phyloP scores from a whole-genome alignment of 2,888 invertebrate genomes.

The Tanaodytes sp. region DNA sequence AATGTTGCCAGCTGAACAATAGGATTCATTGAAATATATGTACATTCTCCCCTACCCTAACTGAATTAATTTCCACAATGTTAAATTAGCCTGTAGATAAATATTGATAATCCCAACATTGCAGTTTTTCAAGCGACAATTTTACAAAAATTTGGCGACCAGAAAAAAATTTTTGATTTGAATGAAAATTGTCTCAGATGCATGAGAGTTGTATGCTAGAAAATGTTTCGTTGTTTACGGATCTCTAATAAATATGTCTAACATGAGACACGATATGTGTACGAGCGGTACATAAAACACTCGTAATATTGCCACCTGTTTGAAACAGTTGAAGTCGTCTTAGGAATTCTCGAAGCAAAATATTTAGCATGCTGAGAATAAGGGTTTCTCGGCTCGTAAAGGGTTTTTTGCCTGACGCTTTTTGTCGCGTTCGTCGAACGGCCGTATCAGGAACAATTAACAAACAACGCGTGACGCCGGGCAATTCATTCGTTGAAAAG shows the following conservation, averaged over 20 bases:
- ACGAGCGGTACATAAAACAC: neutral
- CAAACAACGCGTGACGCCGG: slow-evolving; percentile 63
- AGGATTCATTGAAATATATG: slow-evolving; percentile 18
- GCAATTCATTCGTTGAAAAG: slow-evolving; percentile 69
- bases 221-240: no score
- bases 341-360: slow-evolving; percentile 8
- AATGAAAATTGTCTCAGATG: no score
- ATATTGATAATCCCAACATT: no score
- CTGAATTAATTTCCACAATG: no score
- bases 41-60: no score
- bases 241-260: neutral
- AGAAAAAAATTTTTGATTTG: no score
- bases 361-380: neutral
- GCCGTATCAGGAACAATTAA: slow-evolving; percentile 65
- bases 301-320: slow-evolving; percentile 9
- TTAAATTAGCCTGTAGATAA: no score
- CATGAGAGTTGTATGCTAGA: no score
- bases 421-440: slow-evolving; percentile 10
- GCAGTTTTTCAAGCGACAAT: no score
- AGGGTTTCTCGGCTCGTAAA: neutral
- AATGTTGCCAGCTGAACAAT: slow-evolving; percentile 28
- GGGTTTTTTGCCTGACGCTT: slow-evolving; percentile 3
- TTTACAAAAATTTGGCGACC: no score
- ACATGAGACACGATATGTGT: neutral
- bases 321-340: slow-evolving; percentile 2